A percentile compares a stretch with the other conserved stretches of the same genome.
These are phyloP conservation scores for Yponomeuta evonymella DNA, from an alignment of 2,888 invertebrate species.

Conservation along the genomic window DNA sequence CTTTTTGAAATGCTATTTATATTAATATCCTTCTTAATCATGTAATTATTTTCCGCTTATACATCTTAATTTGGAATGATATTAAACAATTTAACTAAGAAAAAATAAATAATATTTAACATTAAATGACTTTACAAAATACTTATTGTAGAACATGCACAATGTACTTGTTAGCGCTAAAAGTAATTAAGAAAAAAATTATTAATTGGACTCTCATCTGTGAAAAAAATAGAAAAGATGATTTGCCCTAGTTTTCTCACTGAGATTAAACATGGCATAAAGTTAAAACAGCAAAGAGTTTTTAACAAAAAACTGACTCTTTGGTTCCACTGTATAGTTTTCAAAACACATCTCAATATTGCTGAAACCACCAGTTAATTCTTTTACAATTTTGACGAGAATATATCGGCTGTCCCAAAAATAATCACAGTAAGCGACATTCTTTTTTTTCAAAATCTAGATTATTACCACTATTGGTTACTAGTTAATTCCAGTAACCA, in stretches of 20 bases:
- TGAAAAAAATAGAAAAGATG: neutral
- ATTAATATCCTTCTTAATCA: conserved; percentile 66
- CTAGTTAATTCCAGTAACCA: too few relatives aligned
- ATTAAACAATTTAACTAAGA: conserved; percentile 33
- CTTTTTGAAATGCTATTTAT: conserved; percentile 38
- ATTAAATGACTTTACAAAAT: conserved; percentile 41
- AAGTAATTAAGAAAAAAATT: neutral
- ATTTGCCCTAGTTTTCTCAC: neutral
- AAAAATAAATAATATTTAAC: conserved; percentile 62
- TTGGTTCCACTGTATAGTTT: conserved; percentile 59
- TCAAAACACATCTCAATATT: conserved; percentile 25
- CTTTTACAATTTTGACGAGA: conserved; percentile 16
- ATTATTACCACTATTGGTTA: too few relatives aligned
- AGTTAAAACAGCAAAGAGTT: conserved; percentile 49
- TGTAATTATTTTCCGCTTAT: conserved; percentile 63
- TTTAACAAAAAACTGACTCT: conserved; percentile 57
- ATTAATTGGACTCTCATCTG: neutral
- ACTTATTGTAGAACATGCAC: conserved; percentile 48
- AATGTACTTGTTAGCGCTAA: conserved; percentile 24
- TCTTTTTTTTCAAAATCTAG: too few relatives aligned
- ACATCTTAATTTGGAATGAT: conserved; percentile 74
- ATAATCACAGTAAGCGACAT: too few relatives aligned
- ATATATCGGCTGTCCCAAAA: conserved; percentile 7
- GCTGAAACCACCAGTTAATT: conserved; percentile 2
- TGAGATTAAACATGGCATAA: neutral